These are phyloP conservation scores for Drosophila aldrichi DNA, from an alignment of 2,888 invertebrate genomes.

Conservation along the genomic window DNA sequence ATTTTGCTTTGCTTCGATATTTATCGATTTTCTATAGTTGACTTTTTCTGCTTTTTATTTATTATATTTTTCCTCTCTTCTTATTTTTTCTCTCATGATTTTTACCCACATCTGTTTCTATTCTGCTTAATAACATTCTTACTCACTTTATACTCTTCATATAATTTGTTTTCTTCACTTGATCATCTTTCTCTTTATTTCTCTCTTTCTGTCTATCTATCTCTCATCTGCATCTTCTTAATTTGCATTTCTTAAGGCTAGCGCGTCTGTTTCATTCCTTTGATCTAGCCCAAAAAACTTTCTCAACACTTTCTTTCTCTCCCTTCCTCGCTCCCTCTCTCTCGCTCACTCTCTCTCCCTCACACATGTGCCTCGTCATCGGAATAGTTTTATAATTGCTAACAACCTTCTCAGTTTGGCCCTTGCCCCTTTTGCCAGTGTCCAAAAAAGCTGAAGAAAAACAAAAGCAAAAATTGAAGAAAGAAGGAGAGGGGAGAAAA, in stretches of 20 bases:
- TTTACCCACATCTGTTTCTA: neutral
- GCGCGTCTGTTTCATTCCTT: neutral
- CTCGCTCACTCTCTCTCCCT: neutral
- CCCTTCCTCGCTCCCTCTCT: neutral
- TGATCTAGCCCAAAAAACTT: neutral
- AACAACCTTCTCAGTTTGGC: slow-evolving; percentile 17
- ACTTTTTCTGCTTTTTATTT: neutral
- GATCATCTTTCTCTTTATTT: neutral
- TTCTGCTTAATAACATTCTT: neutral
- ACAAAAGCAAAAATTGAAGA: neutral
- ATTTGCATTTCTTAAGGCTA: neutral
- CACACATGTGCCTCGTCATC: slow-evolving; percentile 12
- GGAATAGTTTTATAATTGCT: slow-evolving; percentile 55
- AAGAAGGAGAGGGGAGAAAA: neutral
- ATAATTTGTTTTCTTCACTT: neutral
- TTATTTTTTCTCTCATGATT: neutral
- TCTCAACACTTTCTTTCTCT: slow-evolving; percentile 1
- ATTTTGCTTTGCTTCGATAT: neutral
- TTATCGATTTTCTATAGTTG: neutral
- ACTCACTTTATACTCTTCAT: neutral
- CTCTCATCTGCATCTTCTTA: neutral
- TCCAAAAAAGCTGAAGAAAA: slow-evolving; percentile 10
- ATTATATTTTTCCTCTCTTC: neutral
- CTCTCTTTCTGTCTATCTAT: neutral
- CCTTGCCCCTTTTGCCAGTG: slow-evolving; percentile 20